Evolutionary conservation across 2,113 vertebrate species (phyloP), one percentile per base, ranked within the genome.

Genomic region (Phalacrocorax aristotelis): DNA sequence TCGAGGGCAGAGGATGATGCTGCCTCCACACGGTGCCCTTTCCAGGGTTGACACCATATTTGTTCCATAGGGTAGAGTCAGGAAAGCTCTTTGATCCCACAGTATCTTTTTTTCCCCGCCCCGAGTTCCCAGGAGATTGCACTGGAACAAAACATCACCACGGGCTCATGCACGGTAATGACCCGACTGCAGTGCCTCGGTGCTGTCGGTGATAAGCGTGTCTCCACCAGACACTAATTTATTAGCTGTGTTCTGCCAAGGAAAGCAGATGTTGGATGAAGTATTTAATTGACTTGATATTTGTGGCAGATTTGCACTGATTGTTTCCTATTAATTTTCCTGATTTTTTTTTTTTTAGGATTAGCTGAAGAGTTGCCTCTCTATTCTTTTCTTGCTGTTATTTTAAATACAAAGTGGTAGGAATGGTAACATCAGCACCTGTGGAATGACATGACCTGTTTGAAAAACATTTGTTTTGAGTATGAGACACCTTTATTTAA

Each of bases 301-400:
- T 96, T 89, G 78, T 79, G 69, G 91, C 72, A 80, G 89, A 81
- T 93, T 83, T 88, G 79, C n/a, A 13, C 84, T 91, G 95, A 97
- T 94, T 93, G 91, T 87, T 97, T 96, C 95, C 82, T 96, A 80
- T 97, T 95, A 58, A 94, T 92, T 95, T 96, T 88, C 91, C 89
- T 91, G 95, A 60, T 55, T 21, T 38, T 38, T 38, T 38, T 38
- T 38, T 38, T 38, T 65, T 34, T 83, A 62, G 77, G 58, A 55
- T 64, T 88, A 91, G 76, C 61, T 61, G 54, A 48, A 16, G 26
- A 51, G 52, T 61, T 69, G 52, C 58, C 62, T 76, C 34, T 34
- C 40, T 54, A 0, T 27, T 90, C 54, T 69, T 72, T 69, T 65
- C 65, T 87, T 5, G 0, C 13, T 60, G 11, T 44, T 68, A 13